Base-by-base conservation (phyloP, 2,113 vertebrate genomes). In the Myiopsitta monachus region DNA sequence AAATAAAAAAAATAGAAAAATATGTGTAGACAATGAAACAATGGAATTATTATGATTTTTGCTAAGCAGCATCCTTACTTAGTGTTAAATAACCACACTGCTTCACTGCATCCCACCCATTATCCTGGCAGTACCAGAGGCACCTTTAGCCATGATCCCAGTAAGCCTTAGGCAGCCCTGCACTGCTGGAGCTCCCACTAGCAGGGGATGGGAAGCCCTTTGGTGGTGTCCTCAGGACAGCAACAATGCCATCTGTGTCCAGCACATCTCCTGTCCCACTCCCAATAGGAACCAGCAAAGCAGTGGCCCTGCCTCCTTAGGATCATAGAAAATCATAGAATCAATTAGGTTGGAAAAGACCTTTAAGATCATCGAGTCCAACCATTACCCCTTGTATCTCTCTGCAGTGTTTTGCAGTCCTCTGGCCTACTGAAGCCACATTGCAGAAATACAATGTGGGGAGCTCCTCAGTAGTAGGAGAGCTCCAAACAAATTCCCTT, bases 91-190 rank as follows among this genome's bases (percentile, higher is more conserved):
- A 7, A 11, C 46, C n/a, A 22, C 33, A 18, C 28, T 27, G 28
- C 49, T 69, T 23, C 63, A 51, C 16, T 41, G 6, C 27, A 3
- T 38, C 47, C 24, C 1, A 0, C 15, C 46, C 47, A 9, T 36
- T 61, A 14, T 23, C 46, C 46, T 2, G 27, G 36, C 47, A 13
- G 18, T 3, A 3, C 3, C 1, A 1, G 3, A 26, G 43, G 49
- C 22, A 8, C 11, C 49, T 16, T 3, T 4, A 44, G 38, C 61
- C 33, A 4, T n/a, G 28, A 6, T 69, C n/a, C 21, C 0, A 0
- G 6, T 3, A 6, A 68, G 74, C 47, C 43, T 30, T 18, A 38
- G 0, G 0, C 3, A 5, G 51, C 44, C 47, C 47, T 7, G 63
- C 7, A 23, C 22, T 0, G 2, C 69, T 7, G 22, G 5, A 39